A percentile compares a stretch with the other conserved stretches of the same genome.
Conservation (phyloP, 2,888 invertebrate species). For the Nasonovia ribisnigri region DNA sequence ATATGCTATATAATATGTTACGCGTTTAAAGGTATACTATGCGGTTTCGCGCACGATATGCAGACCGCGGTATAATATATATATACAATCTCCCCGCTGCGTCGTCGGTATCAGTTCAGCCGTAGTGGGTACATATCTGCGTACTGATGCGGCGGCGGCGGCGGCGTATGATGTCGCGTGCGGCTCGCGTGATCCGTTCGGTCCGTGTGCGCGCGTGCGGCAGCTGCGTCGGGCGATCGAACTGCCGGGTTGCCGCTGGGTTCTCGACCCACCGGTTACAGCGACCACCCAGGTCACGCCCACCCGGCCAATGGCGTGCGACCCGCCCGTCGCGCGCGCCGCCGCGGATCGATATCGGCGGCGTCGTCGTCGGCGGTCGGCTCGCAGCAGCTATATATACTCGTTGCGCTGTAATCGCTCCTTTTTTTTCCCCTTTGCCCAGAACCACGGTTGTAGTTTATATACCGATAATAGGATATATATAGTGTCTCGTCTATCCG, state of each 20-base stretch:
- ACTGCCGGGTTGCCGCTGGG: constrained; percentile 15
- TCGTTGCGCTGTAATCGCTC: background rate
- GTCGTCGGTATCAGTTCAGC: too few relatives aligned
- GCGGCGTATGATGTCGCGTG: constrained; percentile 13
- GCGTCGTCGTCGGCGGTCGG: background rate
- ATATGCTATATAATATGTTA: background rate
- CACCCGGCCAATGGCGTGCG: constrained; percentile 43
- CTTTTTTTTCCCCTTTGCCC: background rate
- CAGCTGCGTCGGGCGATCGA: constrained; percentile 33
- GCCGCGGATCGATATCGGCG: constrained; percentile 51
- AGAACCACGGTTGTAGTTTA: background rate
- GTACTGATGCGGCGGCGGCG: background rate
- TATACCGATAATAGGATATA: too few relatives aligned
- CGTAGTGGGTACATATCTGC: too few relatives aligned
- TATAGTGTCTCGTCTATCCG: background rate
- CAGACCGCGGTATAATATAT: too few relatives aligned
- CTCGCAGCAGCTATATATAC: background rate
- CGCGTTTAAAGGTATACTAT: background rate
- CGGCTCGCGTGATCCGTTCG: background rate
- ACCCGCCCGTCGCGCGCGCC: background rate
- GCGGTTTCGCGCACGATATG: too few relatives aligned
- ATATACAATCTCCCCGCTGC: background rate
- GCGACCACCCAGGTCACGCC: constrained; percentile 45
- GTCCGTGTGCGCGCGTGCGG: background rate
- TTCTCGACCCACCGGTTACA: constrained; percentile 37